Evolutionary conservation across 2,888 invertebrate species (phyloP), one percentile per base, ranked within the genome.

Genomic region (Fissipunctia ypsillon): DNA sequence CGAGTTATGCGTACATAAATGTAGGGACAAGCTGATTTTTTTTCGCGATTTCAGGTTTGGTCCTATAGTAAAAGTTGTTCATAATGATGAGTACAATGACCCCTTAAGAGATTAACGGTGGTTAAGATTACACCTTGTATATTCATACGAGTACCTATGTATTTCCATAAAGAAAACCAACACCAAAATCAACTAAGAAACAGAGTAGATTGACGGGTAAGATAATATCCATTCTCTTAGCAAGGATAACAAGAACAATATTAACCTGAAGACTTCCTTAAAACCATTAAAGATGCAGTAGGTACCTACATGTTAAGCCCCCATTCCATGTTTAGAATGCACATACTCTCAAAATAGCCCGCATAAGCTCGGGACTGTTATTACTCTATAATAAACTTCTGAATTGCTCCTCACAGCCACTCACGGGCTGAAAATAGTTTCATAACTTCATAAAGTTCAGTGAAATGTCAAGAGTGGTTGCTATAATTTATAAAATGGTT

Each of bases 371-470:
- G 56, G 1, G 22, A n/a, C 56, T 75, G 69, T 73, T 83, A 85
- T 72, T 75, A 75, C 75, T 74, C 61, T 56, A 73, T 79, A 81
- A 76, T 85, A 81, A 81, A 84, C 69, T 84, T 76, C 76, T 45
- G 63, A 79, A 86, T 84, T 67, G 81, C 78, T 81, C 73, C 67
- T 84, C 76, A 86, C 67, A 73, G 77, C 77, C 81, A 76, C 79
- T 83, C 79, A 85, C 69, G 56, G 74, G n/a, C 78, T 75, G 74
- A 73, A 84, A 86, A 85, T 74, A 66, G 84, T 85, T 86, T 78
- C 79, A 71, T 73, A 84, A 84, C 70, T 79, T 78, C 56, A 78
- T 86, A 81, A 74, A 74, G 70, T 72, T 74, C 66, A 67, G 69
- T 57, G n/a, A 76, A 81, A 77, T 81, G 72, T 74, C 73, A 81